A percentile compares a stretch with the other conserved stretches of the same genome.
These are phyloP conservation scores for Parapsyche elsis DNA, from an alignment of 1,140 invertebrate species.

Conservation along the genomic window DNA sequence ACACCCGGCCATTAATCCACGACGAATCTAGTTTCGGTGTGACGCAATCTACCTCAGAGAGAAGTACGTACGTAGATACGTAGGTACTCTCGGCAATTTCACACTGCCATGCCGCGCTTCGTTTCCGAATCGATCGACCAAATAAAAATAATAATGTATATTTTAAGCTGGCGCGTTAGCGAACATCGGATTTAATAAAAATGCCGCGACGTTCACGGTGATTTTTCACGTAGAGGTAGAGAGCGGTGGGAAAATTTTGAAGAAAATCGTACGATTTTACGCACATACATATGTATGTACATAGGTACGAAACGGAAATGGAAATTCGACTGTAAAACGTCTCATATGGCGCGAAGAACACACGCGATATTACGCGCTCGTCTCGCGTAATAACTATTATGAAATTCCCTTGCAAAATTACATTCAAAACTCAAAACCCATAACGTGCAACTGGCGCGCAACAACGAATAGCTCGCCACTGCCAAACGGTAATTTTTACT, in stretches of 20 bases:
- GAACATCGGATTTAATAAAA: too few relatives aligned
- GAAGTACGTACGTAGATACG: neutral
- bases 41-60: neutral
- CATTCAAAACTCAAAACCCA: constrained; percentile 13
- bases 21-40: neutral
- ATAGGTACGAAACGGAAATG: too few relatives aligned
- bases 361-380: constrained; percentile 7
- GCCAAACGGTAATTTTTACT: too few relatives aligned
- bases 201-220: too few relatives aligned
- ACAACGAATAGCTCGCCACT: neutral
- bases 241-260: too few relatives aligned
- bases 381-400: constrained; percentile 25
- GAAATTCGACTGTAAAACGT: constrained; percentile 3
- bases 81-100: neutral
- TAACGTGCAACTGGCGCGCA: constrained; percentile 17
- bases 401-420: constrained; percentile 17
- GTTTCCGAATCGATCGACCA: neutral
- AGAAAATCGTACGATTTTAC: too few relatives aligned
- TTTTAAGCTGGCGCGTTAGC: too few relatives aligned
- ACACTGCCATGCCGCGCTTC: too few relatives aligned
- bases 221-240: too few relatives aligned
- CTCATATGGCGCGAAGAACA: neutral
- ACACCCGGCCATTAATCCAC: neutral
- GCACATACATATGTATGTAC: too few relatives aligned
- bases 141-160: too few relatives aligned